Evolutionary conservation across 2,888 invertebrate species (phyloP), one percentile per base, ranked within the genome.

Genomic region (Tillus elongatus): DNA sequence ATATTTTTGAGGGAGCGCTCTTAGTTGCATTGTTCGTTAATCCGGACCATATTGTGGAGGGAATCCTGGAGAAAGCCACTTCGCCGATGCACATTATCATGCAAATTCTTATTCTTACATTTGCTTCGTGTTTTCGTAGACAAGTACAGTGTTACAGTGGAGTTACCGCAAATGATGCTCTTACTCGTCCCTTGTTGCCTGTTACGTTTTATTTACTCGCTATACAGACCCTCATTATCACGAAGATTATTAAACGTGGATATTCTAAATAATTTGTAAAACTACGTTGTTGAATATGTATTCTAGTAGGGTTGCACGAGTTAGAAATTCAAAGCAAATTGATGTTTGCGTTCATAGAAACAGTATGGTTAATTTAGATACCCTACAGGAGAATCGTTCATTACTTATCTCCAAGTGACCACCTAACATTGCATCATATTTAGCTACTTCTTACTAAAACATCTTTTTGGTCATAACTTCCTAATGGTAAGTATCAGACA

Each of bases 91-190:
- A 54, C 58, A 64, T 64, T 64, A 62, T 61, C 60, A 64, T 64
- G 64, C 61, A 64, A 64, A 64, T 64, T 60, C 58, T 52, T 54
- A 58, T 62, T 62, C 61, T 64, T 63, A 61, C 62, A 60, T 59
- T 61, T 60, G 58, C 58, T 51, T 49, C 55, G 58, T 58, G 61
- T 60, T 61, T 60, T 60, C 57, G 55, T 51, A 58, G 60, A 60
- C 60, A 58, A 58, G 59, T 56, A 52, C 54, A 54, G 52, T 58
- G 56, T 56, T 56, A 54, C 56, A 53, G 45, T 50, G 49, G 44
- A 50, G 45, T 45, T 45, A 47, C 53, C 49, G 54, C 54, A 54
- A 55, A 55, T 51, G 52, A 45, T 46, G 52, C 51, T 53, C 52
- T 54, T 54, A 49, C 50, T 50, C 48, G 48, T 38, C 49, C 44